Percentiles rank a stretch among this genome's conserved stretches.
Evolutionary conservation across 1,140 invertebrate species (phyloP).

Genomic region (Holcopasites calliopsidis): DNA sequence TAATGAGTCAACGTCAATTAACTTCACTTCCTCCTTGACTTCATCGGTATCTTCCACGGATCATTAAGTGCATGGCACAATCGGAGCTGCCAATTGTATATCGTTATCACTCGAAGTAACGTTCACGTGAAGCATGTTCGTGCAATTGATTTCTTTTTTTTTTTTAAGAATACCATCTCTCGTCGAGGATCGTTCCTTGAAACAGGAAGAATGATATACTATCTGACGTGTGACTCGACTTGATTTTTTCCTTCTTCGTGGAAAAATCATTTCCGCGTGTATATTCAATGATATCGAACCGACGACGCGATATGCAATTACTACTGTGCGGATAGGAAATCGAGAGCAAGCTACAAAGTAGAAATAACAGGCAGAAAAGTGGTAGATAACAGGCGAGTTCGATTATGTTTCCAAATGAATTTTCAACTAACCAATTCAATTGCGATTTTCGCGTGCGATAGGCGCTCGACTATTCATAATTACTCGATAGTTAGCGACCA

Average conservation of each 20-base stretch:
- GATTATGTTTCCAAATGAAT: slow-evolving; percentile 61
- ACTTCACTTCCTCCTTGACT: neutral
- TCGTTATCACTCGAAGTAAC: slow-evolving; percentile 5
- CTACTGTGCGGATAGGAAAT: neutral
- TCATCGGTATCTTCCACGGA: slow-evolving; percentile 19
- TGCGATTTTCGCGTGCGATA: slow-evolving; percentile 55
- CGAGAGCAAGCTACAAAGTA: too few species aligned
- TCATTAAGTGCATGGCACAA: slow-evolving; percentile 8
- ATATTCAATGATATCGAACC: neutral
- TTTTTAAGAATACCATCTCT: neutral
- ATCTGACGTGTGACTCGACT: neutral
- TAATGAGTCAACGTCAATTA: slow-evolving; percentile 13
- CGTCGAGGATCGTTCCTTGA: neutral
- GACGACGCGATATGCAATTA: neutral
- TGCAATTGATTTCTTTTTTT: too few species aligned
- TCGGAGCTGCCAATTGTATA: slow-evolving; percentile 27
- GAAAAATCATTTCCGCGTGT: neutral
- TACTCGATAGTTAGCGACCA: slow-evolving; percentile 50
- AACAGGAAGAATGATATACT: neutral
- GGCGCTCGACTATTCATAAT: slow-evolving; percentile 62
- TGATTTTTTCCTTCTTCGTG: too few species aligned
- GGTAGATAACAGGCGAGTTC: slow-evolving; percentile 18
- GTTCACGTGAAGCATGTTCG: neutral
- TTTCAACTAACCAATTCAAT: slow-evolving; percentile 58
- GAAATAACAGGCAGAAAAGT: slow-evolving; percentile 8